These are phyloP conservation scores for Thecocarcelia acutangulata DNA, from an alignment of 2,888 invertebrate genomes.

Conservation along the genomic window DNA sequence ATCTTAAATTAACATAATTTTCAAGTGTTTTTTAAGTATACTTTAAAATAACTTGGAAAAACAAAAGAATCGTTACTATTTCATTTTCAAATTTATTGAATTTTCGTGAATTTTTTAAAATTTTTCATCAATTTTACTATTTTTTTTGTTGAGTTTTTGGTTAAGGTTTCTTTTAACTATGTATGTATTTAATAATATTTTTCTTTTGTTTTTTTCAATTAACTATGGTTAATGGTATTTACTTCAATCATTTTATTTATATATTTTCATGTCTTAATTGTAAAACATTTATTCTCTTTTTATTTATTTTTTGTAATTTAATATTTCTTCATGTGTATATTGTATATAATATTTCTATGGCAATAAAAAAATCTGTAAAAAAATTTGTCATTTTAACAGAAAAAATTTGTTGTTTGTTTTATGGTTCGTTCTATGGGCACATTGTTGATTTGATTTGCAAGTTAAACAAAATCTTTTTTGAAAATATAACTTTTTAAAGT, in stretches of 20 bases:
- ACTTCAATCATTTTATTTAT: conserved; percentile 38
- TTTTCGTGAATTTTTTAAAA: conserved; percentile 47
- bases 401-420: conserved; percentile 60
- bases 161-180: conserved; percentile 64
- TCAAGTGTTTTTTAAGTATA: conserved; percentile 30
- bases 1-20: conserved; percentile 54
- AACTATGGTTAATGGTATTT: conserved; percentile 60
- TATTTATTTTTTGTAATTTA: conserved; percentile 36
- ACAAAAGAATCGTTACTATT: conserved; percentile 52
- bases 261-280: conserved; percentile 61
- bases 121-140: conserved; percentile 67
- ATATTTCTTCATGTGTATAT: conserved; percentile 63
- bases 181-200: background rate
- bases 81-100: conserved; percentile 30
- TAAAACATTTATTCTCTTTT: conserved; percentile 58
- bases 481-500: conserved; percentile 14
- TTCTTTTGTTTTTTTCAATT: conserved; percentile 47
- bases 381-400: conserved; percentile 61
- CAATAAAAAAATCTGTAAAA: conserved; percentile 54
- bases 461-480: conserved; percentile 55
- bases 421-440: conserved; percentile 69
- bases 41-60: background rate
- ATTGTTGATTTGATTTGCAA: conserved; percentile 63
- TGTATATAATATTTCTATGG: conserved; percentile 64
- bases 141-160: conserved; percentile 71